These are phyloP conservation scores for Neocloeon triangulifer DNA, from an alignment of 1,140 invertebrate genomes.

Conservation along the genomic window DNA sequence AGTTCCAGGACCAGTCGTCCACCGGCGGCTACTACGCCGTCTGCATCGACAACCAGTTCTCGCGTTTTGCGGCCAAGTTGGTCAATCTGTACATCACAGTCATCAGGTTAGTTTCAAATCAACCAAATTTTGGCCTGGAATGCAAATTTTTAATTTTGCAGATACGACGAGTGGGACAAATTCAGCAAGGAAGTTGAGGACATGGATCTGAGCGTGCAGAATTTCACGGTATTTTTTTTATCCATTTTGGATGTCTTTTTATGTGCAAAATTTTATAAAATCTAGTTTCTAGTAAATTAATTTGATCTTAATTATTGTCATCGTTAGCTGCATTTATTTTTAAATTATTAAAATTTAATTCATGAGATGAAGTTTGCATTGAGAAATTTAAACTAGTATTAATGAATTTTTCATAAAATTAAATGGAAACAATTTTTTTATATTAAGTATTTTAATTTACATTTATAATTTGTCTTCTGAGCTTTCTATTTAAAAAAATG, in stretches of 20 bases:
- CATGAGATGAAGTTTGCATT: not conserved
- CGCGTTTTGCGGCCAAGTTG: constrained; percentile 72
- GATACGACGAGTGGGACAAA: constrained; percentile 81
- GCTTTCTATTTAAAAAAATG: not conserved
- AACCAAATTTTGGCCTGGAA: not conserved
- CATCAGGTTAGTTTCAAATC: constrained; percentile 33
- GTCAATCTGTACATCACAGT: constrained; percentile 86
- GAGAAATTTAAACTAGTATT: not conserved
- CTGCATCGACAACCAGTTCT: constrained; percentile 89
- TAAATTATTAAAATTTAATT: not conserved
- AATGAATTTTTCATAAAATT: not conserved
- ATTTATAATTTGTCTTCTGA: not conserved
- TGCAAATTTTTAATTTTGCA: constrained; percentile 11
- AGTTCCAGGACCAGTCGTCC: constrained; percentile 63
- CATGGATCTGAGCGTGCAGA: constrained; percentile 64
- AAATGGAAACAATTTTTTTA: not conserved
- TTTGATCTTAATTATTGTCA: not conserved
- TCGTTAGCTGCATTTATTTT: not conserved
- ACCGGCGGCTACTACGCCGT: constrained; percentile 75
- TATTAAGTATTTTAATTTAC: not conserved
- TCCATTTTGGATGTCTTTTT: not conserved
- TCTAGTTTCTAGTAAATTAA: not conserved
- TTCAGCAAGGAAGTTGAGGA: constrained; percentile 76
- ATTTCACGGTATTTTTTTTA: constrained; percentile 52
- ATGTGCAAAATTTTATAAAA: not conserved